These are phyloP conservation scores for Conus betulinus DNA, from an alignment of 1,140 invertebrate genomes.

Conservation along the genomic window DNA sequence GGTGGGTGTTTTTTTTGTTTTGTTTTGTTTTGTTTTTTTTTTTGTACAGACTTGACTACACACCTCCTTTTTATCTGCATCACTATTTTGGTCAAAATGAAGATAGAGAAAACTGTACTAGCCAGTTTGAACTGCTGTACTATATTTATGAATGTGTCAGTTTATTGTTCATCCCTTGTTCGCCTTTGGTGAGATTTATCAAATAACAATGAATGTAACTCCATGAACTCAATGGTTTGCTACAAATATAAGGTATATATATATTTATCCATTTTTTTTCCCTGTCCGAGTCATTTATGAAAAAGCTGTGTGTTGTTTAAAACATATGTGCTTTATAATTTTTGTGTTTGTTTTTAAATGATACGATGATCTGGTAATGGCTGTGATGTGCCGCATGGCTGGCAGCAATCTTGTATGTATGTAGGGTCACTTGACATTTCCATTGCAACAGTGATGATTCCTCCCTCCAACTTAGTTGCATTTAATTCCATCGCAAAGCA, in stretches of 20 bases:
- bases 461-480: conserved; percentile 8
- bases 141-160: background rate
- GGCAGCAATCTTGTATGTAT: conserved; percentile 32
- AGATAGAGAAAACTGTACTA: background rate
- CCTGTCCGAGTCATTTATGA: background rate
- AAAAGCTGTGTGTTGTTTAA: conserved; percentile 3
- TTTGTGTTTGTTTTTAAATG: conserved; percentile 30
- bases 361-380: conserved; percentile 36
- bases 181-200: conserved; percentile 7
- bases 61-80: background rate
- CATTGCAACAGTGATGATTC: conserved; percentile 26
- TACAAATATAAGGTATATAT: background rate
- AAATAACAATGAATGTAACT: conserved; percentile 1
- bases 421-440: conserved; percentile 25
- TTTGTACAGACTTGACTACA: background rate
- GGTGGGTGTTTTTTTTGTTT: background rate
- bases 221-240: background rate
- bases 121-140: conserved; percentile 3
- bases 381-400: conserved; percentile 41
- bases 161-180: conserved; percentile 11
- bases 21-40: background rate
- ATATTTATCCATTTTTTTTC: conserved; percentile 11
- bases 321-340: background rate
- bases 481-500: background rate
- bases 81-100: background rate